Evolutionary conservation across 2,797 vertebrate genomes (phyloP), one percentile per base, ranked within the genome.

Genomic region (Danio kyathit): DNA sequence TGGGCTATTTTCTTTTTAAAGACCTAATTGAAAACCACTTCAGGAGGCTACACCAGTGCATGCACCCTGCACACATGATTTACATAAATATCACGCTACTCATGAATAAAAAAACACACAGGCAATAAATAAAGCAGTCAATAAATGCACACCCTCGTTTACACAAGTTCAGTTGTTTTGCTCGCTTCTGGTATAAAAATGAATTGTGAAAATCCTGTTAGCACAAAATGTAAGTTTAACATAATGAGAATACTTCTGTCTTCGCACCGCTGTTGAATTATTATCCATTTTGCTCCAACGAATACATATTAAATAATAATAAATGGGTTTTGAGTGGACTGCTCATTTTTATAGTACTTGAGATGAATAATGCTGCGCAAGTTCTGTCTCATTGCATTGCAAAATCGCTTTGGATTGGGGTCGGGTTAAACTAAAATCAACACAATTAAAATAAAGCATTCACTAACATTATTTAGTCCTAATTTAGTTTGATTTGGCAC

Each of bases 31-130:
- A 84, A 82, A 66, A 66, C 82, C 66, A 73, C 19, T 66, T 80
- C 81, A 84, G 83, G 74, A 82, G 61, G 63, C 57, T 73, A 66
- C 61, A 80, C 74, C 29, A 63, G 51, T 66, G 79, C 70, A 75
- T 83, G 80, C 48, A 76, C 69, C 79, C 69, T 80, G 71, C 54
- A 80, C 60, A 61, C n/a, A 16, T 49, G 64, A 82, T 87, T 84
- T 84, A 21, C 81, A 86, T 86, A 87, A 82, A 84, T 87, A 80
- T 84, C 67, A 83, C 17, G 60, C 51, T 64, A 76, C 66, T 73
- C 69, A 54, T 77, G 80, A 73, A 82, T 84, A 65, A 71, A 29
- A 29, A 76, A 57, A 84, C 49, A 43, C 72, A 66, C 29, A 60
- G 38, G 21, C 61, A 44, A 59, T 64, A 49, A 69, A 66, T 56